Evolutionary conservation across 2,113 vertebrate genomes (phyloP).

Genomic region (Eurypyga helias): DNA sequence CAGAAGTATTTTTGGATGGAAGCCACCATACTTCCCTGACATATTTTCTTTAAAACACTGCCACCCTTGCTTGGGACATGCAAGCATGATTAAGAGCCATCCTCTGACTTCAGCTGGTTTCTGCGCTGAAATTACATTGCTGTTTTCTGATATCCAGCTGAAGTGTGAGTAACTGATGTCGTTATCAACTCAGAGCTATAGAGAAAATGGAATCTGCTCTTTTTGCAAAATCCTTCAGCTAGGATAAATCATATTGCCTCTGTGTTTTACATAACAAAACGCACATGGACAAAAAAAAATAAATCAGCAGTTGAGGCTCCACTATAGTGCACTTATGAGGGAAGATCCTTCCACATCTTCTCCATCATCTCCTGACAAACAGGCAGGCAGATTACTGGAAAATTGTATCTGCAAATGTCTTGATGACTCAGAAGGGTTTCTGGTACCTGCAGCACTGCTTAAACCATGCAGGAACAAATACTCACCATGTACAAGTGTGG

Average conservation of each 20-base stretch:
- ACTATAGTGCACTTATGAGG: background rate
- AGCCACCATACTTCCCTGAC: background rate
- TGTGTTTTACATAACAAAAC: background rate
- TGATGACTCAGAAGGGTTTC: background rate
- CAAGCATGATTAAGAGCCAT: background rate
- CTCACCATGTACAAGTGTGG: rapidly evolving
- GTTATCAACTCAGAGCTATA: background rate
- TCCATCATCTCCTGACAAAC: background rate
- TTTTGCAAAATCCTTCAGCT: slow-evolving; percentile 1
- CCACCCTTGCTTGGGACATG: background rate
- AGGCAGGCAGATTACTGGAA: background rate
- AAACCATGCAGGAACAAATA: background rate
- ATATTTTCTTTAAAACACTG: background rate
- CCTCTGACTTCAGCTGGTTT: background rate
- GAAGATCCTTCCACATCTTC: background rate
- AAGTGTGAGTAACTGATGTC: background rate
- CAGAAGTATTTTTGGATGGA: background rate
- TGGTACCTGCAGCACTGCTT: background rate
- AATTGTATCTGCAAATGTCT: background rate
- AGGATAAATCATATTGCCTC: background rate
- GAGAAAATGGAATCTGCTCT: background rate
- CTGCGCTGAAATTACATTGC: background rate
- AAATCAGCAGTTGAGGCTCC: background rate
- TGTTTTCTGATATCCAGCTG: background rate
- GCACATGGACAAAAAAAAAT: background rate